Evolutionary conservation across 1,140 invertebrate genomes (phyloP), one percentile per base, ranked within the genome.

Genomic region (Ceratina calcarata): DNA sequence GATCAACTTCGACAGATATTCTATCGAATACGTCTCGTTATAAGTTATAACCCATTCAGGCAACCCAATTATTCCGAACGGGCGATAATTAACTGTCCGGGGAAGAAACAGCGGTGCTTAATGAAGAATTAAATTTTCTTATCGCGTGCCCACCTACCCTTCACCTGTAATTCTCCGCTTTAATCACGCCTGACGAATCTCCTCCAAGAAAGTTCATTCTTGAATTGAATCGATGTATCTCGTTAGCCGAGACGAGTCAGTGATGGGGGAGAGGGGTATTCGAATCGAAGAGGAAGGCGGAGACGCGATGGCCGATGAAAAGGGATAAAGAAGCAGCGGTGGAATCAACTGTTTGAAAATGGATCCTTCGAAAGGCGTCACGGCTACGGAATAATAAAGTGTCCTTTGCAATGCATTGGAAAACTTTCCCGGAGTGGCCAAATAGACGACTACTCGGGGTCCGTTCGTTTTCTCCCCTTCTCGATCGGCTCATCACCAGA

Each of bases 121-220:
- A 87, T 86, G 81, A 87, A 89, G 88, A 89, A 91, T 90, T 91
- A 89, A 90, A 90, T 89, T 90, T 91, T 90, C 90, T 89, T 88
- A 90, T 90, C 89, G 87, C 87, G 88, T 91, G 88, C 83, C 77
- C 82, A 45, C 37, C 37, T 45, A 45, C 37, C 37, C 37, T 45
- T 45, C 37, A 45, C 62, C 78, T 81, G 80, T 84, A 89, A 90
- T 88, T 89, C 81, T 57, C 71, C 67, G 85, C 81, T 78, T 89
- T 88, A 90, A 90, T 91, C 87, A 86, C 80, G 84, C 67, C 85
- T 82, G 88, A 75, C 71, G 83, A 87, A 90, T 88, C 88, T 82
- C 32, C 68, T n/a, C 53, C 49, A 78, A 64, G 78, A 86, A 86
- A 86, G 81, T 86, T 86, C 70, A 70, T 45, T 65, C 78, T 58